Conservation (phyloP, 2,888 invertebrate species). For the Beris chalybata region DNA sequence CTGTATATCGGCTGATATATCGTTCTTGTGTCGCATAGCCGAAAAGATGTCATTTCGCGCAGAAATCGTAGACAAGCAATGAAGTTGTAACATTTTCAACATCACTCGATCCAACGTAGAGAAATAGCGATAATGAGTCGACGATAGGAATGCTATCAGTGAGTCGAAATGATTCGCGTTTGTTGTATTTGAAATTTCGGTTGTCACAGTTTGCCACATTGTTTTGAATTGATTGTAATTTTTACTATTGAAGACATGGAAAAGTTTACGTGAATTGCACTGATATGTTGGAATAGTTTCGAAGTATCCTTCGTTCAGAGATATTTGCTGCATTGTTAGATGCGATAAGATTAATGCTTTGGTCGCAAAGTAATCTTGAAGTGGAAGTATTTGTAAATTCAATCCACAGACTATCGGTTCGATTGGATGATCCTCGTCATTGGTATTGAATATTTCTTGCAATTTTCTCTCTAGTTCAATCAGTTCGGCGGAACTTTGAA, state of each 20-base stretch:
- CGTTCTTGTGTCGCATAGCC: slow-evolving; percentile 31
- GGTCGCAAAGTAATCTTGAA: slow-evolving; percentile 40
- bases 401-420: neutral
- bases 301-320: slow-evolving; percentile 16
- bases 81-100: slow-evolving; percentile 38
- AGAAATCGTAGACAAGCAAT: slow-evolving; percentile 47
- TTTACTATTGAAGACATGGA: neutral
- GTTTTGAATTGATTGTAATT: slow-evolving; percentile 39
- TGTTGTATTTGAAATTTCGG: slow-evolving; percentile 32
- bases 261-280: neutral
- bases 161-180: slow-evolving; percentile 39
- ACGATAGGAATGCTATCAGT: slow-evolving; percentile 41
- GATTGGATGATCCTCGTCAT: neutral
- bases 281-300: neutral
- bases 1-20: slow-evolving; percentile 43
- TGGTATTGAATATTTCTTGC: slow-evolving; percentile 5
- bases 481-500: neutral
- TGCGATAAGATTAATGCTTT: slow-evolving; percentile 24
- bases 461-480: neutral
- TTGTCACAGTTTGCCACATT: slow-evolving; percentile 41
- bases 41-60: slow-evolving; percentile 42
- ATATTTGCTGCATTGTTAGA: neutral
- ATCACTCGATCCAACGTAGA: slow-evolving; percentile 46
- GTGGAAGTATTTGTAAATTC: slow-evolving; percentile 26
- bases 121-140: slow-evolving; percentile 46